phyloP scores from a whole-genome alignment of 2,113 vertebrate species.

The Azemiops feae region DNA sequence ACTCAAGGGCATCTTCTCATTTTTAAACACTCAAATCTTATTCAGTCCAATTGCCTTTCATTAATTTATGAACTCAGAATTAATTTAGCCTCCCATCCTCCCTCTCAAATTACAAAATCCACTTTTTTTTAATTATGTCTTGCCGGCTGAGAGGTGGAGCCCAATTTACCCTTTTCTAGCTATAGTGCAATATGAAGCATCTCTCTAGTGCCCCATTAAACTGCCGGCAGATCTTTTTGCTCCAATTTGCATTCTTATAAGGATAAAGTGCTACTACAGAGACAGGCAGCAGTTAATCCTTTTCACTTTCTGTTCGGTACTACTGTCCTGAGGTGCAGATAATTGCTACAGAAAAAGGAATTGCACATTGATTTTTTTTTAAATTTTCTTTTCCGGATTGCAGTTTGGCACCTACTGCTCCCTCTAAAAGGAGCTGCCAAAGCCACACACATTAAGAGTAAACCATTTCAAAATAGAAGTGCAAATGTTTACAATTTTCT shows the following conservation, averaged over 20 bases:
- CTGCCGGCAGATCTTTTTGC: not conserved
- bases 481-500: slow-evolving; percentile 3
- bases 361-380: not conserved
- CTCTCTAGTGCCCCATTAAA: not conserved
- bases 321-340: not conserved
- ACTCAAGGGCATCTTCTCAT: not conserved
- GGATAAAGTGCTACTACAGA: not conserved
- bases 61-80: not conserved
- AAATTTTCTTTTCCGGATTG: not conserved
- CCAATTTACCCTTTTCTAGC: not conserved
- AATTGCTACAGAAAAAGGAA: not conserved
- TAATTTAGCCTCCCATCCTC: not conserved
- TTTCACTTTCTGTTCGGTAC: not conserved
- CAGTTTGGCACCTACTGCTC: not conserved
- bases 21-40: not conserved
- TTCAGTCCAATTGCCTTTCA: not conserved
- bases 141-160: not conserved
- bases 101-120: not conserved
- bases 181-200: not conserved
- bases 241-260: not conserved
- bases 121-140: not conserved
- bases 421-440: not conserved
- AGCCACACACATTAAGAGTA: not conserved
- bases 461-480: not conserved
- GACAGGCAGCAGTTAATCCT: not conserved